Conservation (phyloP, 2,113 vertebrate species). For the Notechis scutatus region DNA sequence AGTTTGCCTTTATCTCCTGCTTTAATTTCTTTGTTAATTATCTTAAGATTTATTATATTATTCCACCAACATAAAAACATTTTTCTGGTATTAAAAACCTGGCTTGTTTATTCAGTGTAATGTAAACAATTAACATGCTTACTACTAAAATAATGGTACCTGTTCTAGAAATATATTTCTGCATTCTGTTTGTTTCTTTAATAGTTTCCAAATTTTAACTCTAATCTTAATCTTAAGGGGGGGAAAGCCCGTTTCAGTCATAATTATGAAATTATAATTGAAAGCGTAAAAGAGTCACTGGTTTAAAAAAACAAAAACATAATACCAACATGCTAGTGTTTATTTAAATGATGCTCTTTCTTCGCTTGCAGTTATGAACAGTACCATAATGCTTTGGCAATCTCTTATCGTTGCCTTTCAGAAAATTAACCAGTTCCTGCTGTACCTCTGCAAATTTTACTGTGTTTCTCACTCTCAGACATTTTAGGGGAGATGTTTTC, state of each 20-base stretch:
- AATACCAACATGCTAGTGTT: background rate
- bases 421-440: background rate
- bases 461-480: background rate
- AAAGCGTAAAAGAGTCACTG: background rate
- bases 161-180: background rate
- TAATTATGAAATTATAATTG: background rate
- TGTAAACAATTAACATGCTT: accelerated
- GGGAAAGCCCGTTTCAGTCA: background rate
- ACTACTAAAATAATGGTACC: background rate
- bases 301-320: background rate
- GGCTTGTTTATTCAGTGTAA: background rate
- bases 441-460: background rate
- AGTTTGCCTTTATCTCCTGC: background rate
- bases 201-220: background rate
- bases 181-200: background rate
- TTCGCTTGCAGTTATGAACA: background rate
- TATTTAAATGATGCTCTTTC: background rate
- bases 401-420: background rate
- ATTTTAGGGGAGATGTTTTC: background rate
- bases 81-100: background rate
- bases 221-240: background rate
- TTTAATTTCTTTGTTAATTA: background rate
- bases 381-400: background rate
- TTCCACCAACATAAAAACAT: accelerated
- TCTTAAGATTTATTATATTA: background rate